A percentile compares a stretch with the other conserved stretches of the same genome.
Evolutionary conservation across 2,113 vertebrate genomes (phyloP).

Genomic region (Charina bottae): DNA sequence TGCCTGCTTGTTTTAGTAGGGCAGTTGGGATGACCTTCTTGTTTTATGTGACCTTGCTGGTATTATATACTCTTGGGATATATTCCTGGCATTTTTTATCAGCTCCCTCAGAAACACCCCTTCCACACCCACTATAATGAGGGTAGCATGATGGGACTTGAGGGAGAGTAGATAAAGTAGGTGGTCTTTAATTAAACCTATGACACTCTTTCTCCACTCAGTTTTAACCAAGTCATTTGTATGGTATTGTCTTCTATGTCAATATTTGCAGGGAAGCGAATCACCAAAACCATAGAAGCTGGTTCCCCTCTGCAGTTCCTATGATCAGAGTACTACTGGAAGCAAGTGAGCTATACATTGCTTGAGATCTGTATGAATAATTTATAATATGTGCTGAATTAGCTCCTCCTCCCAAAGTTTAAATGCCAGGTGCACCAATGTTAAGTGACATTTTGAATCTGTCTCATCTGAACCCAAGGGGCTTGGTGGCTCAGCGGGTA

Average conservation of each 20-base stretch:
- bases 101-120: background rate
- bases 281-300: background rate
- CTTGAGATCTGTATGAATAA: background rate
- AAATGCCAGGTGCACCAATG: background rate
- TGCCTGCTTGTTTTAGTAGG: background rate
- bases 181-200: background rate
- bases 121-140: background rate
- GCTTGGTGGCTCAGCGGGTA: no score
- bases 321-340: background rate
- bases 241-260: background rate
- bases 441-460: constrained; percentile 3
- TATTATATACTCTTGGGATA: background rate
- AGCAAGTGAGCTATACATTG: background rate
- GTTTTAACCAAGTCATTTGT: background rate
- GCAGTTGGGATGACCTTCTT: background rate
- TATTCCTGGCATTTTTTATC: background rate
- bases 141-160: background rate
- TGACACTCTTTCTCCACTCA: background rate
- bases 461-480: background rate
- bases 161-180: background rate
- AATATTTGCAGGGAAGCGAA: background rate
- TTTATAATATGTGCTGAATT: background rate
- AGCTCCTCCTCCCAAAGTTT: background rate
- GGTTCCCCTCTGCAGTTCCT: background rate
- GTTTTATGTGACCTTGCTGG: background rate